Base-by-base conservation (phyloP, 2,797 vertebrate genomes). In the Craterocephalus amniculus region DNA sequence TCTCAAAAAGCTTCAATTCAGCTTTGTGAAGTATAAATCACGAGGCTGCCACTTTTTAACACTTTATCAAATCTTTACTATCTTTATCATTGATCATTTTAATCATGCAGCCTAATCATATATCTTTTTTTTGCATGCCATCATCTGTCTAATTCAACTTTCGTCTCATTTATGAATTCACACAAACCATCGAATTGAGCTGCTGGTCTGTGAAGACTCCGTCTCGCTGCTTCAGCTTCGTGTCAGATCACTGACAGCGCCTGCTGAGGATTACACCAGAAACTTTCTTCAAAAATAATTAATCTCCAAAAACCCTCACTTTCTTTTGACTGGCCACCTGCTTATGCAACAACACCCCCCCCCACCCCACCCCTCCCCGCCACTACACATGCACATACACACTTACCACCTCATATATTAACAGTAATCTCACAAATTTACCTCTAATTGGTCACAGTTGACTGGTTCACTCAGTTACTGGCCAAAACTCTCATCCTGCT, bases 381-480 rank as follows among this genome's bases (percentile, higher is more conserved):
- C n/a, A n/a, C n/a, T 34, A 40, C 36, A 40, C 16, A 18, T 4
- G 11, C 12, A 36, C 6, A 43, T 20, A 20, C 16, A 43, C 2
- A 43, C 6, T 16, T 40, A 43, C 16, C 40, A 77, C 77, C 76
- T 79, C 78, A 64, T 74, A 84, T 66, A 65, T 80, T 58, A 76
- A 76, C 76, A 78, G 83, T 89, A 92, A 90, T 88, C 84, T 88
- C 75, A 68, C 77, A 80, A 86, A 86, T 89, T 84, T 87, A 78
- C 75, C 79, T 89, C 84, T 93, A 92, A 92, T 90, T 92, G 90
- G 90, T 89, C 90, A 90, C 79, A 85, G 89, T 74, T 31, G 75
- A 83, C 69, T 54, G 69, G 79, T 63, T 69, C 59, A 65, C 83
- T 80, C 73, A 61, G 73, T 29, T 51, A 58, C 32, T 24, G 70